Evolutionary conservation across 2,797 vertebrate species (phyloP).

Genomic region (Phoxinus dragarum): DNA sequence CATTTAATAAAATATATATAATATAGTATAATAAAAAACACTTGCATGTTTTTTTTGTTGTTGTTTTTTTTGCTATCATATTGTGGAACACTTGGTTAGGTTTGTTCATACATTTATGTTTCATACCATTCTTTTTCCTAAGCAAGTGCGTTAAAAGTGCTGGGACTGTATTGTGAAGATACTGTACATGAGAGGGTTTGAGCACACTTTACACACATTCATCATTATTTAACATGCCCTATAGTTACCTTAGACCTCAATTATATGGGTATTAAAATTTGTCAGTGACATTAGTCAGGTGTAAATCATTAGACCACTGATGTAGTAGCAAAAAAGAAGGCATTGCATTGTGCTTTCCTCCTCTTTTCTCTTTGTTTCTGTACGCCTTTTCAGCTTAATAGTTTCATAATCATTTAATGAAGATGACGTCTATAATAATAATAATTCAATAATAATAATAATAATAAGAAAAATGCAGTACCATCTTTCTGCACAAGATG

Average conservation of each 20-base stretch:
- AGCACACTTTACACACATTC: constrained; percentile 48
- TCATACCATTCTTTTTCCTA: not conserved
- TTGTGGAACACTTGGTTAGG: constrained; percentile 1
- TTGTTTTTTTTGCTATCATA: not conserved
- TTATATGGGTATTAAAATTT: not conserved
- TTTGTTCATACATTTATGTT: constrained; percentile 5
- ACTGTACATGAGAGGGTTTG: constrained; percentile 44
- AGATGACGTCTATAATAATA: not conserved
- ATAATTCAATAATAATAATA: not conserved
- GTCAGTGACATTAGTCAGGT: not conserved
- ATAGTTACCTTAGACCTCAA: constrained; percentile 56
- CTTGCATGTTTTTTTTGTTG: not conserved
- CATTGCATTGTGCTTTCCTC: not conserved
- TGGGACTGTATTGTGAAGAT: constrained; percentile 59
- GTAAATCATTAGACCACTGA: not conserved
- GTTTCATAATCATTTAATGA: not conserved
- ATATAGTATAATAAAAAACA: not conserved
- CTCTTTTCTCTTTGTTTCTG: not conserved
- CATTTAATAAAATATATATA: not conserved
- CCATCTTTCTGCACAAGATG: constrained; percentile 14
- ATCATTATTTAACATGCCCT: constrained; percentile 56
- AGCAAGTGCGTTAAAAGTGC: not conserved
- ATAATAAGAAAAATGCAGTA: not conserved
- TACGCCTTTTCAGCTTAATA: too few species aligned
- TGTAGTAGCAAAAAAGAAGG: not conserved